Evolutionary conservation across 2,888 invertebrate genomes (phyloP).

Genomic region (Drosophila kuntzei): DNA sequence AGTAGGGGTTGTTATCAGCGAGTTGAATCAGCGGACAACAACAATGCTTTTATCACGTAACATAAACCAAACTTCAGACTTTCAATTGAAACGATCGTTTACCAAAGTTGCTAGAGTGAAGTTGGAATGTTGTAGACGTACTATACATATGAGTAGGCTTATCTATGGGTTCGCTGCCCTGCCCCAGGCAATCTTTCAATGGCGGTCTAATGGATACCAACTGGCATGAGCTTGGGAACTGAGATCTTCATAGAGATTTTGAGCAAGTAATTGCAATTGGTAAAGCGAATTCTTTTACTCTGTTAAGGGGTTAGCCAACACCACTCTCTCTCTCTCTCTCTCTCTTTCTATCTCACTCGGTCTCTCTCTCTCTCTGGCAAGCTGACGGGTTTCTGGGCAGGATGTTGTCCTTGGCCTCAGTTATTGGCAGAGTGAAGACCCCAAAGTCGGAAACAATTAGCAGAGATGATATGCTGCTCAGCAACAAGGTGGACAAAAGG

Average conservation of each 20-base stretch:
- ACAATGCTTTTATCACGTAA: conserved; percentile 67
- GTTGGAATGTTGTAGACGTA: neutral
- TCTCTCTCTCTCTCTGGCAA: too few species aligned
- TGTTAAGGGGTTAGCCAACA: neutral
- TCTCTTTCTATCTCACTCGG: too few species aligned
- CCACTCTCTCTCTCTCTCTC: too few species aligned
- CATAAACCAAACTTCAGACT: conserved; percentile 48
- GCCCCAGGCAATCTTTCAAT: conserved; percentile 1
- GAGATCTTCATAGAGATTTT: neutral
- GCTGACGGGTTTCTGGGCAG: neutral
- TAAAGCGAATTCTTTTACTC: neutral
- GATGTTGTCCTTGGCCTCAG: conserved; percentile 34
- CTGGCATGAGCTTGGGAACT: neutral
- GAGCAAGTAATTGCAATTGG: neutral
- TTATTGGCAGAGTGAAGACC: conserved; percentile 8
- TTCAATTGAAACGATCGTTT: conserved; percentile 4
- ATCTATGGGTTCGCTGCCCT: conserved; percentile 41
- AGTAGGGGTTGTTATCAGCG: conserved; percentile 51
- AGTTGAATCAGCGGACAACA: conserved; percentile 63
- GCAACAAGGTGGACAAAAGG: neutral
- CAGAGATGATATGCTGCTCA: conserved; percentile 23
- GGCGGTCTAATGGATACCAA: conserved; percentile 11
- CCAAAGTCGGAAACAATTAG: conserved; percentile 71
- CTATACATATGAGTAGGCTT: conserved; percentile 20
- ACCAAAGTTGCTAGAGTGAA: conserved; percentile 7